Percentiles rank a stretch among this genome's conserved stretches.
These are phyloP conservation scores for Dolichopus griseipennis DNA, from an alignment of 2,888 invertebrate species.

Conservation along the genomic window DNA sequence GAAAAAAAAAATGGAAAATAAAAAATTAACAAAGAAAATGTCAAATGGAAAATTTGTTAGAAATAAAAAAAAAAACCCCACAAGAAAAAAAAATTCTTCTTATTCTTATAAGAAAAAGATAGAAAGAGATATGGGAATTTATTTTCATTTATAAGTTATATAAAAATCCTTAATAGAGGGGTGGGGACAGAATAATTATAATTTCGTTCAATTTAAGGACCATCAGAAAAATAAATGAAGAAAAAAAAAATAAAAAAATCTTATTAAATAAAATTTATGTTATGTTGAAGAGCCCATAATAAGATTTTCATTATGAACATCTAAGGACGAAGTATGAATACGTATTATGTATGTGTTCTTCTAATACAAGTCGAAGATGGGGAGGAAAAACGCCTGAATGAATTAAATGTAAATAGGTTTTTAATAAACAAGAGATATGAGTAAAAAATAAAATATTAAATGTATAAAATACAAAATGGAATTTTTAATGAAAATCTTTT, in stretches of 20 bases:
- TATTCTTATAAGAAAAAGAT: neutral
- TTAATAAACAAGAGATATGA: neutral
- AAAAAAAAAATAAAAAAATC: neutral
- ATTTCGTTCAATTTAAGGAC: neutral
- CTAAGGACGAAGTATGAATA: neutral
- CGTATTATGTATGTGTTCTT: neutral
- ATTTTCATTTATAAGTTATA: neutral
- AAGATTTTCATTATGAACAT: neutral
- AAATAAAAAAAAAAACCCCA: neutral
- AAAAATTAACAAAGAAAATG: too few species aligned
- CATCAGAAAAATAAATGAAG: neutral
- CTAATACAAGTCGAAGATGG: too few species aligned
- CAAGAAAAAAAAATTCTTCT: neutral
- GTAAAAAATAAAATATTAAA: neutral
- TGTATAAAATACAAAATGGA: too few species aligned
- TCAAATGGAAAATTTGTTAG: neutral
- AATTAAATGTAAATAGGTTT: constrained; percentile 3
- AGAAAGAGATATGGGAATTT: neutral
- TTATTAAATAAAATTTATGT: neutral
- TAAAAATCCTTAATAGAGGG: too few species aligned
- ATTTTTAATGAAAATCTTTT: too few species aligned
- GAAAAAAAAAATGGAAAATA: too few species aligned
- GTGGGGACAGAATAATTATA: neutral
- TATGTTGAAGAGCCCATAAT: neutral
- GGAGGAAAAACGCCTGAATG: neutral